Evolutionary conservation across 1,140 invertebrate genomes (phyloP).

Genomic region (Caerostris darwini): DNA sequence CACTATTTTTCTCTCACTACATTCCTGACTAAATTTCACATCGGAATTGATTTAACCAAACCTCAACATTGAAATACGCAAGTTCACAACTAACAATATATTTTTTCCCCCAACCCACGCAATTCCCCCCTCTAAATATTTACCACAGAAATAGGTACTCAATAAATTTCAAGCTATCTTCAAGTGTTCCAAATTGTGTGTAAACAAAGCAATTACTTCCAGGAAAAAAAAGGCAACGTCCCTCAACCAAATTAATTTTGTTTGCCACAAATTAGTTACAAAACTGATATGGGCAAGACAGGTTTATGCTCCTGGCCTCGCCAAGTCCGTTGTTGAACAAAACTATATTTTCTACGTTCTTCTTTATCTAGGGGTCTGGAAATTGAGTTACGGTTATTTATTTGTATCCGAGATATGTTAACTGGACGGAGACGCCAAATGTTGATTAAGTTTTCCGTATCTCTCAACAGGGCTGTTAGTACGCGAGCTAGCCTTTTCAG

Average conservation of each 20-base stretch:
- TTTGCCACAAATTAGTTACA: background rate
- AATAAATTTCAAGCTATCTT: background rate
- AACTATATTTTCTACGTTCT: background rate
- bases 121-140: background rate
- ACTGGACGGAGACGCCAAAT: background rate
- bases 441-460: background rate
- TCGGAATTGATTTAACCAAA: background rate
- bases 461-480: background rate
- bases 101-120: background rate
- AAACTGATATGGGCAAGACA: conserved; percentile 16
- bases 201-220: conserved; percentile 34
- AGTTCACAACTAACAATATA: background rate
- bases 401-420: background rate
- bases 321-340: background rate
- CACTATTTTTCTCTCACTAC: too few relatives aligned
- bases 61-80: background rate
- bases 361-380: background rate
- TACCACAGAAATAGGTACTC: background rate
- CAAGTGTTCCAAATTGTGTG: background rate
- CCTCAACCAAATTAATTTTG: background rate
- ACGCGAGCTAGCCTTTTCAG: background rate
- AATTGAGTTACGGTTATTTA: conserved; percentile 9
- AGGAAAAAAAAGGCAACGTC: background rate
- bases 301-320: background rate
- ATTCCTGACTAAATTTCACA: too few relatives aligned